These are phyloP conservation scores for Anseranas semipalmata DNA, from an alignment of 2,113 vertebrate genomes.

Conservation along the genomic window DNA sequence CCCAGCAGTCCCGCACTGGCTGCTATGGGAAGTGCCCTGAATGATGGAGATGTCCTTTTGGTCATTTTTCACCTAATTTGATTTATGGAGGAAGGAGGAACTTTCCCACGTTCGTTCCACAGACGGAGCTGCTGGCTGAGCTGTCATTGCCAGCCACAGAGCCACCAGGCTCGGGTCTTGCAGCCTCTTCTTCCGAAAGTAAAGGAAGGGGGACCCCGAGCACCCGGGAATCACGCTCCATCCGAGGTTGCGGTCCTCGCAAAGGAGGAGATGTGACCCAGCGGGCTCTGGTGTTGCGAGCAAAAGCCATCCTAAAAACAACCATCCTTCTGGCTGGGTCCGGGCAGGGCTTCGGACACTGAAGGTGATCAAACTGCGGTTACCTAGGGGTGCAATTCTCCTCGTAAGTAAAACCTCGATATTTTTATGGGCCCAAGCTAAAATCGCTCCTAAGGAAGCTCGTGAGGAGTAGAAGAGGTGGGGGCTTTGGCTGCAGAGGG, in stretches of 20 bases:
- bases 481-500: background rate
- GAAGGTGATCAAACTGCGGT: background rate
- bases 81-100: slow-evolving; percentile 47
- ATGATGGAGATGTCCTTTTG: background rate
- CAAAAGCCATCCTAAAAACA: background rate
- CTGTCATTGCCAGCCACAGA: background rate
- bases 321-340: background rate
- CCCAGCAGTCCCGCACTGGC: background rate
- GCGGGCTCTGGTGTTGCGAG: background rate
- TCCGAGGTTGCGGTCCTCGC: background rate
- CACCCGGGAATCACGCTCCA: background rate
- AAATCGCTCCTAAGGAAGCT: slow-evolving; percentile 47
- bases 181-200: background rate
- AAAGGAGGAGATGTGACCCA: rapidly evolving
- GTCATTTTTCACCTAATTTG: slow-evolving; percentile 46
- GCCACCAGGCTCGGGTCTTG: rapidly evolving
- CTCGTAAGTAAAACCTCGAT: background rate
- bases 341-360: background rate
- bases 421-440: slow-evolving; percentile 26
- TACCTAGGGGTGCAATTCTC: background rate
- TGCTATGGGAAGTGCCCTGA: slow-evolving; percentile 30
- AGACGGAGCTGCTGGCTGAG: background rate
- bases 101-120: slow-evolving; percentile 47
- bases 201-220: background rate
- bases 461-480: slow-evolving; percentile 15